These are phyloP conservation scores for Sternarchorhynchus goeldii DNA, from an alignment of 2,797 vertebrate species.

Conservation along the genomic window DNA sequence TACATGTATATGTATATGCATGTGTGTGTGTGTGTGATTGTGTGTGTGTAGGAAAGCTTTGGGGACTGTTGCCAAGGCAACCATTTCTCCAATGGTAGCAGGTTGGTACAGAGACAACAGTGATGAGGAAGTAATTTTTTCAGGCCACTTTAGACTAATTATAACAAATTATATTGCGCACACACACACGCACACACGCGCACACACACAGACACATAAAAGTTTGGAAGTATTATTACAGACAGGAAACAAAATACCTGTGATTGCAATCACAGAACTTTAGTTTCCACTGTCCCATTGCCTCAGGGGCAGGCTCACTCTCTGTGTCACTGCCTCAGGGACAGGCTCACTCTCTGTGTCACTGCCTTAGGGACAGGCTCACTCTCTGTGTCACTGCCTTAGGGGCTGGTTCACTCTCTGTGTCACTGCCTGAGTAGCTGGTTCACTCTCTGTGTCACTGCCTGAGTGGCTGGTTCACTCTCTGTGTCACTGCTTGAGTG, in stretches of 20 bases:
- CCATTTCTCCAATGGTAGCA: conserved; percentile 57
- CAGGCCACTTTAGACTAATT: conserved; percentile 45
- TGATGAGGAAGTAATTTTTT: conserved; percentile 62
- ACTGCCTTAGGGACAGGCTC: too few species aligned
- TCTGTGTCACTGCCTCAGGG: neutral
- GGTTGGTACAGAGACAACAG: conserved; percentile 56
- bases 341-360: neutral
- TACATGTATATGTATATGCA: conserved; percentile 26
- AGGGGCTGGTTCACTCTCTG: neutral
- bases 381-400: too few species aligned
- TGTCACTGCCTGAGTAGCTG: neutral
- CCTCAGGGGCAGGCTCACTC: neutral
- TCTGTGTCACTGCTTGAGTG: too few species aligned
- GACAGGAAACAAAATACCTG: conserved; percentile 63
- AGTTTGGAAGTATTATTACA: conserved; percentile 65
- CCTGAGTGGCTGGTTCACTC: neutral
- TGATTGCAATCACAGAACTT: conserved; percentile 63
- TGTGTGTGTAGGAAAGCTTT: conserved; percentile 34
- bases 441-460: neutral
- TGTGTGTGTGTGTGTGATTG: conserved; percentile 15
- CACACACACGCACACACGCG: neutral
- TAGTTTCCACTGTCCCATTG: conserved; percentile 22
- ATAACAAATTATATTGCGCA: conserved; percentile 14
- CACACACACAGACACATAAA: conserved; percentile 51
- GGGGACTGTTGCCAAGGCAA: conserved; percentile 61